Percentiles rank a stretch among this genome's conserved stretches.
Evolutionary conservation across 2,888 invertebrate genomes (phyloP).

Genomic region (Thecocarcelia acutangulata): DNA sequence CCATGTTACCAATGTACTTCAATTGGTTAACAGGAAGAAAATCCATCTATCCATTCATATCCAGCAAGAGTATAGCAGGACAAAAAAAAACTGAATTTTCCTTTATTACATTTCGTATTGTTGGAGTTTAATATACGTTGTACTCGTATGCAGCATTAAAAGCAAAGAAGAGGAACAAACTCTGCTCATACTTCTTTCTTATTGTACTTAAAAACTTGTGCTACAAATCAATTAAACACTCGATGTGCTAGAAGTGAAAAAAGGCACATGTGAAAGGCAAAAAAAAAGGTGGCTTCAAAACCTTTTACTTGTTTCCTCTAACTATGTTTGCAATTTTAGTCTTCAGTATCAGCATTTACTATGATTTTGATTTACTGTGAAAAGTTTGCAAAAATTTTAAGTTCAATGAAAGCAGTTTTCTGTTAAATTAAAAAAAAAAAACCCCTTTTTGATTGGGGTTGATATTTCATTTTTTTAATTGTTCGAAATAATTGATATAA

Average conservation of each 20-base stretch:
- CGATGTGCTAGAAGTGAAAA: constrained; percentile 58
- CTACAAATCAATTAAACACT: constrained; percentile 68
- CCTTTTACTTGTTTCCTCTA: constrained; percentile 1
- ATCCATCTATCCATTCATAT: constrained; percentile 51
- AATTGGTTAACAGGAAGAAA: constrained; percentile 62
- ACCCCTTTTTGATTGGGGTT: no score
- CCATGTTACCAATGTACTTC: constrained; percentile 63
- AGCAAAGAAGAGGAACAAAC: constrained; percentile 2
- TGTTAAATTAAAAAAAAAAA: no score
- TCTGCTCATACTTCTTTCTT: constrained; percentile 30
- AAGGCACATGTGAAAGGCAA: constrained; percentile 43
- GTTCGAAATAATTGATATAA: no score
- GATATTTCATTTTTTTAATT: no score
- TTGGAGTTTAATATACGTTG: constrained; percentile 31
- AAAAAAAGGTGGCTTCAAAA: constrained; percentile 20
- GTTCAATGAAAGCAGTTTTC: no score
- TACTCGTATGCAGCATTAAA: constrained; percentile 11
- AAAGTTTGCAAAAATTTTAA: not conserved
- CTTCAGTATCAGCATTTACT: constrained; percentile 4
- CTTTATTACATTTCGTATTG: constrained; percentile 61
- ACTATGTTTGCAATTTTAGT: constrained; percentile 21
- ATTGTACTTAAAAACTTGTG: constrained; percentile 57
- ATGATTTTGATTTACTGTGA: constrained; percentile 8
- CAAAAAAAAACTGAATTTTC: constrained; percentile 46
- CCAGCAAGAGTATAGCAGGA: constrained; percentile 21